Percentiles rank a stretch among this genome's conserved stretches.
Evolutionary conservation across 2,888 invertebrate species (phyloP).

Genomic region (Toxonevra muliebris): DNA sequence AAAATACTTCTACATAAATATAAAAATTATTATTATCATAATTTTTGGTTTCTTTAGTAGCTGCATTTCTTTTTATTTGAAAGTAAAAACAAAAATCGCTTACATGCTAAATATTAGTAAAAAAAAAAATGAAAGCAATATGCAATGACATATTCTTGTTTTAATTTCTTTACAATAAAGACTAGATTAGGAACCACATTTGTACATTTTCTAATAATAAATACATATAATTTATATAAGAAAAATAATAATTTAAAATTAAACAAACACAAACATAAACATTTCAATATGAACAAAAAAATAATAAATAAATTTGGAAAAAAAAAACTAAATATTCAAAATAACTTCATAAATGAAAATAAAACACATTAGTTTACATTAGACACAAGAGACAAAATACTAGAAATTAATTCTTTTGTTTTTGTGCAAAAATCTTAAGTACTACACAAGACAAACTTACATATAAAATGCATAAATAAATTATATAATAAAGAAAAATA

Average conservation of each 20-base stretch:
- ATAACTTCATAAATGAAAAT: conserved; percentile 1
- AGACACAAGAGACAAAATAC: too few species aligned
- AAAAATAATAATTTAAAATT: conserved; percentile 10
- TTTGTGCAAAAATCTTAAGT: too few species aligned
- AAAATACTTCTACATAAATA: background rate
- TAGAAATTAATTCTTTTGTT: too few species aligned
- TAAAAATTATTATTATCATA: background rate
- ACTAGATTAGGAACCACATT: conserved; percentile 66
- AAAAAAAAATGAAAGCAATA: background rate
- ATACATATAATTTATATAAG: conserved; percentile 26
- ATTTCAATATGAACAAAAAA: conserved; percentile 11
- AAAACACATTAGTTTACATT: background rate
- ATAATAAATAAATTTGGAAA: conserved; percentile 4
- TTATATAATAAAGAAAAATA: too few species aligned
- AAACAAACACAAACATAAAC: conserved; percentile 31
- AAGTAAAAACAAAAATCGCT: background rate
- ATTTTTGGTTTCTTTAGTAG: background rate
- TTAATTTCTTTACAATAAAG: conserved; percentile 40
- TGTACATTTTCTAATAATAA: conserved; percentile 56
- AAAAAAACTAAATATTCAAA: background rate
- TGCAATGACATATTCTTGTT: background rate
- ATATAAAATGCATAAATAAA: background rate
- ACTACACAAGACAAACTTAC: background rate
- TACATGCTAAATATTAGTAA: background rate
- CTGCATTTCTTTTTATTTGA: background rate